Evolutionary conservation across 2,113 vertebrate species (phyloP).

Genomic region (Acinonyx jubatus): DNA sequence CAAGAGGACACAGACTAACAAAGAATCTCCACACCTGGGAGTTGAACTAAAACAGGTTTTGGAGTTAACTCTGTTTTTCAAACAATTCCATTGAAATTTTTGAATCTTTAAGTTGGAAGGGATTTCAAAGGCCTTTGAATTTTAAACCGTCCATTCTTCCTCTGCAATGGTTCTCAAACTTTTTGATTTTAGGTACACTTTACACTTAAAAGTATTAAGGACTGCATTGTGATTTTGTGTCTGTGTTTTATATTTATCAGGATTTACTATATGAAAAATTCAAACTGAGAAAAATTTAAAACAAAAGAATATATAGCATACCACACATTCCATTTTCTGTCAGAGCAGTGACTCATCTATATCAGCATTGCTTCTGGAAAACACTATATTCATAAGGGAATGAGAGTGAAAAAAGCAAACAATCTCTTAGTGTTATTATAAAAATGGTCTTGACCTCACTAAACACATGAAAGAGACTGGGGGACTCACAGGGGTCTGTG

Average conservation of each 20-base stretch:
- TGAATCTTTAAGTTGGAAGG: slow-evolving; percentile 37
- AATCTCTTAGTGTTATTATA: neutral
- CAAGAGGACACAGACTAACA: neutral
- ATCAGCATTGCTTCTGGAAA: slow-evolving; percentile 20
- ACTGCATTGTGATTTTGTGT: neutral
- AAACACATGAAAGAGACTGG: neutral
- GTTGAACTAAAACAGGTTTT: slow-evolving; percentile 19
- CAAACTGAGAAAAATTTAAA: neutral
- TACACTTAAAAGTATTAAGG: neutral
- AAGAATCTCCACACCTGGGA: neutral
- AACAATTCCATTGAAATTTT: neutral
- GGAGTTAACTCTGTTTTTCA: slow-evolving; percentile 23
- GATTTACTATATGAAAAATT: slow-evolving; percentile 18
- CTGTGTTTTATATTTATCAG: neutral
- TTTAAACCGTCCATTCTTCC: neutral
- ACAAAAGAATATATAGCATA: neutral
- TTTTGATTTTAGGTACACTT: neutral
- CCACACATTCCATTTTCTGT: neutral
- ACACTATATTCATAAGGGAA: neutral
- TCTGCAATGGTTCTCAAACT: neutral
- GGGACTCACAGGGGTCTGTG: neutral
- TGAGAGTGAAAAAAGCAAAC: neutral
- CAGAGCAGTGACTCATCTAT: neutral
- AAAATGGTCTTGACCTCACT: neutral
- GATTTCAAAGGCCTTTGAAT: neutral